Evolutionary conservation across 2,797 vertebrate genomes (phyloP).

Genomic region (Phalloptychus januarius): DNA sequence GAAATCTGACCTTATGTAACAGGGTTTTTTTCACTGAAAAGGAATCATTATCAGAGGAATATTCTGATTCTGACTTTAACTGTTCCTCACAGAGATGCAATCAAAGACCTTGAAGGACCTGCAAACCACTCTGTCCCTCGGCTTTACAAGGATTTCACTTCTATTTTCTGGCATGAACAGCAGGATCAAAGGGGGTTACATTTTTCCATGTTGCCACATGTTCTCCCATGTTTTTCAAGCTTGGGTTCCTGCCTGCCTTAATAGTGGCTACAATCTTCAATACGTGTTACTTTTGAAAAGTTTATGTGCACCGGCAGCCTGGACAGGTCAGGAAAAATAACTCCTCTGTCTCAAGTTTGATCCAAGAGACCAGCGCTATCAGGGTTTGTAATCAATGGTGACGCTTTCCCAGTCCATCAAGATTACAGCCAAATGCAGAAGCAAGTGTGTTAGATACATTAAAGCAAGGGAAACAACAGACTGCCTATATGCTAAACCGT

Average conservation of each 20-base stretch:
- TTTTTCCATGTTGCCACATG: background rate
- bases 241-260: background rate
- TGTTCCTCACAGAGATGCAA: constrained; percentile 6
- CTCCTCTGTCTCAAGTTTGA: background rate
- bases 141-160: constrained; percentile 1
- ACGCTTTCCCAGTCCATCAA: constrained; percentile 19
- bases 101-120: background rate
- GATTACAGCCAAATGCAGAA: constrained; percentile 32
- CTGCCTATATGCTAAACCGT: background rate
- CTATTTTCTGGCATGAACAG: constrained; percentile 12
- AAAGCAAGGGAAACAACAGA: constrained; percentile 30
- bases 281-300: background rate
- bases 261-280: background rate
- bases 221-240: background rate
- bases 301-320: background rate
- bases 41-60: background rate
- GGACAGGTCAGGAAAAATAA: background rate
- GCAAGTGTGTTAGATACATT: constrained; percentile 51
- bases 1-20: background rate
- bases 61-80: background rate
- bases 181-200: background rate
- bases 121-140: background rate
- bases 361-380: background rate
- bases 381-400: constrained; percentile 27
- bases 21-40: background rate